phyloP scores from a whole-genome alignment of 2,888 invertebrate genomes.

The Erpobdella octoculata region DNA sequence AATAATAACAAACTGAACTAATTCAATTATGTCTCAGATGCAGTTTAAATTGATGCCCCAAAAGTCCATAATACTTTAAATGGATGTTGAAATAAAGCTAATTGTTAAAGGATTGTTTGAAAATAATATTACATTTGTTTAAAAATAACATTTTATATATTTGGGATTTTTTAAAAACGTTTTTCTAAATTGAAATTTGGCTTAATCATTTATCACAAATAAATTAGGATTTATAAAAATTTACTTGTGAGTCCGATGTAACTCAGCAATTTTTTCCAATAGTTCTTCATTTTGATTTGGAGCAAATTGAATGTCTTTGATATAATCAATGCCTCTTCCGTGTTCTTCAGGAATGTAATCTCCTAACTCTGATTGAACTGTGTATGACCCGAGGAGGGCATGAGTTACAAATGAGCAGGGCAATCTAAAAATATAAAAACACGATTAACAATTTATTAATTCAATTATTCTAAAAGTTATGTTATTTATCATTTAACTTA shows the following conservation, averaged over 20 bases:
- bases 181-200: background rate
- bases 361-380: slow-evolving; percentile 90
- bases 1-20: background rate
- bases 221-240: too few relatives aligned
- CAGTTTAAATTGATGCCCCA: too few relatives aligned
- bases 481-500: too few relatives aligned
- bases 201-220: background rate
- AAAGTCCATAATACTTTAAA: too few relatives aligned
- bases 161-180: background rate
- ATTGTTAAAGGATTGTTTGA: too few relatives aligned
- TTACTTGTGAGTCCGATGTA: slow-evolving; percentile 72
- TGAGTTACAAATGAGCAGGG: slow-evolving; percentile 95
- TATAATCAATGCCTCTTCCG: slow-evolving; percentile 62
- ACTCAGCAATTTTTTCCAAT: slow-evolving; percentile 85
- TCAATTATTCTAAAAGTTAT: too few relatives aligned
- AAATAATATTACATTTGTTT: too few relatives aligned
- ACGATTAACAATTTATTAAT: too few relatives aligned
- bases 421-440: slow-evolving; percentile 59
- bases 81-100: too few relatives aligned
- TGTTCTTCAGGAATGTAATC: slow-evolving; percentile 70
- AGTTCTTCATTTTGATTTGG: slow-evolving; percentile 83
- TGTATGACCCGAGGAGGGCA: slow-evolving; percentile 80
- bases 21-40: background rate
- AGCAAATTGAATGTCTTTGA: slow-evolving; percentile 83
- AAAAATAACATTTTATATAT: background rate